Evolutionary conservation across 2,888 invertebrate species (phyloP), one percentile per base, ranked within the genome.

Genomic region (Euplagia quadripunctaria): DNA sequence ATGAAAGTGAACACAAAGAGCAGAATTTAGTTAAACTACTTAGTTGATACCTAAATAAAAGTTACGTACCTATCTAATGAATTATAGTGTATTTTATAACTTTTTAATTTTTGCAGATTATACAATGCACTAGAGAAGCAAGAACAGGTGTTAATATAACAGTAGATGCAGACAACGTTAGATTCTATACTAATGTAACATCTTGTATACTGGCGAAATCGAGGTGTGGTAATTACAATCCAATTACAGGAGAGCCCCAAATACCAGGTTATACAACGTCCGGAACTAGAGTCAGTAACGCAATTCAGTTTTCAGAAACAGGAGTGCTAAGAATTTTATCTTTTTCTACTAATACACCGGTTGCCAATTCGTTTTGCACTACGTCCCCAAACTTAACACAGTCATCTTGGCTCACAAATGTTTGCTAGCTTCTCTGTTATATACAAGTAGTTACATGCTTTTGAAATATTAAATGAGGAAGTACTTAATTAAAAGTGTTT

Each of bases 121-220:
- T 93, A 12, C 95, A 96, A 78, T 96, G 96, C 77, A 96, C 96
- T 11, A 90, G 95, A 73, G 96, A 96, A 91, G 94, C 96, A 5
- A 93, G 95, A 82, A 94, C 94, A 9, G 94, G 96, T 46, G 91
- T 96, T 51, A 94, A 95, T 76, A 93, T 96, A 75, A 92, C 94
- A 41, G 70, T 94, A 20, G 96, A 96, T 81, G 91, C 90, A 20
- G 96, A 96, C 78, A 96, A 96, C 83, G 91, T 96, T n/a, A 87
- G 92, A 52, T 96, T 96, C 84, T 97, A 94, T 85, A 96, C 96
- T 49, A 97, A 97, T 86, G 96, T 97, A 52, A 97, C 97, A 4
- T 96, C 97, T 14, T 97, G 97, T 86, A 96, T 97, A 76, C 89
- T 97, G 74, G 97, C 97, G 0, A 96, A 96, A 85, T 91, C 97